A percentile compares a stretch with the other conserved stretches of the same genome.
Conservation (phyloP, 1,140 invertebrate genomes). For the Bombus sibiricus region DNA sequence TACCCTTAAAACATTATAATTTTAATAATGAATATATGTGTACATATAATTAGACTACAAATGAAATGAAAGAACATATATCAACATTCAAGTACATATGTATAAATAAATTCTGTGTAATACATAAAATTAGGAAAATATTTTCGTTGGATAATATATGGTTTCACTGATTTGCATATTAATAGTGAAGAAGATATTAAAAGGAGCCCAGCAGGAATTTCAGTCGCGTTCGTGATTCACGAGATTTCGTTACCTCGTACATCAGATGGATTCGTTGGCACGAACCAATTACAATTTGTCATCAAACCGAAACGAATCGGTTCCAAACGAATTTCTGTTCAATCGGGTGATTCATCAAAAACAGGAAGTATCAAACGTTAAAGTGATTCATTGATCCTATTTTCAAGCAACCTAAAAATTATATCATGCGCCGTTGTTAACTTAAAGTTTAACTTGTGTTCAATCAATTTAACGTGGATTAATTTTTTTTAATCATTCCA, state of each 20-base stretch:
- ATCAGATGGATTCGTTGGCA: conserved; percentile 9
- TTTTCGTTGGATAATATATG: not conserved
- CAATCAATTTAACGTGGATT: too few species aligned
- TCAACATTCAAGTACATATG: too few species aligned
- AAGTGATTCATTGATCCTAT: not conserved
- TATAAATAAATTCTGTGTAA: too few species aligned
- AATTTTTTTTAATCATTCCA: too few species aligned
- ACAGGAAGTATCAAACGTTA: not conserved
- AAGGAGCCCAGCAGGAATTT: not conserved
- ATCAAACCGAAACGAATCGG: not conserved
- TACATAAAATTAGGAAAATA: not conserved
- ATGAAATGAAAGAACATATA: too few species aligned
- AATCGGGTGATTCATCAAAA: not conserved
- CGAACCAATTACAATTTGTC: conserved; percentile 31
- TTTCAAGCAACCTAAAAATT: not conserved
- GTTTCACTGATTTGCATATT: not conserved
- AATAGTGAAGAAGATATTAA: not conserved
- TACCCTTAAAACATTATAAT: too few species aligned
- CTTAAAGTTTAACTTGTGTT: too few species aligned
- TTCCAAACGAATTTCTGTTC: not conserved
- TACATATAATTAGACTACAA: too few species aligned
- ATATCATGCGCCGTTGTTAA: too few species aligned
- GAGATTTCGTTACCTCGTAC: conserved; percentile 22
- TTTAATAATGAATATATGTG: too few species aligned
- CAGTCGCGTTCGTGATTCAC: not conserved